phyloP scores from a whole-genome alignment of 1,140 invertebrate species.

The Tribolium castaneum region DNA sequence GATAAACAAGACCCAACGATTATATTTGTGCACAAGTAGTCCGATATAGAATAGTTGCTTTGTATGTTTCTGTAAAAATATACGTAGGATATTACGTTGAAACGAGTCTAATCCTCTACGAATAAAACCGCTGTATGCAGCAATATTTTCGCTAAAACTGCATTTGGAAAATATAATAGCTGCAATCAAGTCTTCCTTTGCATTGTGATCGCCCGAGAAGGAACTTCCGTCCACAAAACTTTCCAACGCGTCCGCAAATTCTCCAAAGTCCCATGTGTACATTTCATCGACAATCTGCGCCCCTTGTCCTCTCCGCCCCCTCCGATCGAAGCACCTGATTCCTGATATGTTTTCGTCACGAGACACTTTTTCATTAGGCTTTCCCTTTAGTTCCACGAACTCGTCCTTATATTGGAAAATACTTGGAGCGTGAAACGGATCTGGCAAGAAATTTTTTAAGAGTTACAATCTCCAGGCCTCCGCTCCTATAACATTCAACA shows the following conservation, averaged over 20 bases:
- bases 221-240: not conserved
- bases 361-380: constrained; percentile 54
- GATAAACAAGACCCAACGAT: no score
- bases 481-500: constrained; percentile 50
- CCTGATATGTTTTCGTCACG: constrained; percentile 49
- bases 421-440: constrained; percentile 53
- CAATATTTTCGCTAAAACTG: no score
- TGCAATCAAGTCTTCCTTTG: not conserved
- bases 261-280: constrained; percentile 29
- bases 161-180: no score
- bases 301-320: not conserved
- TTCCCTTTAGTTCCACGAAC: constrained; percentile 43
- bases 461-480: constrained; percentile 52
- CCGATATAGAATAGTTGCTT: no score
- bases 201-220: not conserved
- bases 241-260: constrained; percentile 12
- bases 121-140: no score
- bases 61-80: no score
- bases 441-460: constrained; percentile 52
- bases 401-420: constrained; percentile 52
- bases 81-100: no score
- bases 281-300: constrained; percentile 21
- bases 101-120: no score
- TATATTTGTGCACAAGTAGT: no score
- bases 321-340: constrained; percentile 53